Percentiles rank a stretch among this genome's conserved stretches.
Evolutionary conservation across 2,797 vertebrate species (phyloP).

Genomic region (Gorsachius magnificus): DNA sequence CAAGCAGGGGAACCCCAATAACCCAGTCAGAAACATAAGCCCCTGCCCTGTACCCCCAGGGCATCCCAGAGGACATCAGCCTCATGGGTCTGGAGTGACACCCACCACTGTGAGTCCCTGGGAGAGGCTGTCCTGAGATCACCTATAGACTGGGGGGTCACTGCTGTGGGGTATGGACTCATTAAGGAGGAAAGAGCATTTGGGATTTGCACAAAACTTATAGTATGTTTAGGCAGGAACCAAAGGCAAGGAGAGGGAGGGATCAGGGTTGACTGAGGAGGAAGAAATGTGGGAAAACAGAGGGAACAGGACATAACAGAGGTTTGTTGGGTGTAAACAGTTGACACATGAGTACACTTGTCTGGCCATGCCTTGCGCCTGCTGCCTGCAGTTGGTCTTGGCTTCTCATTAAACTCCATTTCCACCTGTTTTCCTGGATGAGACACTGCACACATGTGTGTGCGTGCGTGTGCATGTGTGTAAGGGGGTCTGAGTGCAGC

Average conservation of each 20-base stretch:
- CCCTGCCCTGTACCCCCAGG: background rate
- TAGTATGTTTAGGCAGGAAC: background rate
- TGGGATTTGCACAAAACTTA: background rate
- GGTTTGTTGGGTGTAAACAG: background rate
- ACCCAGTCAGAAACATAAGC: background rate
- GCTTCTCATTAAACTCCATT: background rate
- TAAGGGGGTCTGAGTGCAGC: background rate
- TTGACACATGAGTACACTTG: fast-evolving
- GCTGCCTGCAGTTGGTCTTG: background rate
- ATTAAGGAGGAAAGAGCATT: background rate
- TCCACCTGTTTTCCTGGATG: background rate
- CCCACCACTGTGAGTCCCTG: background rate
- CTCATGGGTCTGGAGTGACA: no score
- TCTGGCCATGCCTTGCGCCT: background rate
- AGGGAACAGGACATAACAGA: background rate
- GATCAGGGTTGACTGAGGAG: background rate
- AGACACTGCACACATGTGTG: background rate
- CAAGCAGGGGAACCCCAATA: background rate
- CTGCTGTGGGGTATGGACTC: background rate
- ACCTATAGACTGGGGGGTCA: background rate
- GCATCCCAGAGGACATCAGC: no score
- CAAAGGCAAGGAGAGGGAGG: background rate
- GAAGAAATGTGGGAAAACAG: background rate
- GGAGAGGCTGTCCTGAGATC: background rate
- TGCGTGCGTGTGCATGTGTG: no score